Evolutionary conservation across 2,888 invertebrate species (phyloP), one percentile per base, ranked within the genome.

Genomic region (Catocala fraxini): DNA sequence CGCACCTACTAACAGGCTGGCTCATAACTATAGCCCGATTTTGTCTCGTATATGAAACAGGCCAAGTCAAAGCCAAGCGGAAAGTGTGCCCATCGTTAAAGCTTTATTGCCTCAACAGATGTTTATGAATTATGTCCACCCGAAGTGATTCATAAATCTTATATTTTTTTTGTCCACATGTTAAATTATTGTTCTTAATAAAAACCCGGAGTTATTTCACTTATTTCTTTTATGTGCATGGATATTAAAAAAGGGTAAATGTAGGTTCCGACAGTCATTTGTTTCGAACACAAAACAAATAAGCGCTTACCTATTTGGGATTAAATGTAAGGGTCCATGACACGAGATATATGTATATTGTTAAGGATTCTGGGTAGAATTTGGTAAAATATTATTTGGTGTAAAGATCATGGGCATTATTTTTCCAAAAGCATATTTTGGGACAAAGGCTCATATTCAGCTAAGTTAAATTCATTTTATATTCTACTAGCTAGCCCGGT

Each of bases 71-170:
- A 70, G 70, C 61, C 43, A 61, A 42, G 47, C 52, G 61, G 73
- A 74, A 80, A 83, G 76, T 79, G 81, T 80, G 80, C 70, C 73
- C 68, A 80, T 86, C 89, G 87, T 89, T 88, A 89, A 89, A 86
- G 77, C 80, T 89, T 89, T 89, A 89, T 84, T 82, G 80, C 82
- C 59, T 53, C 81, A 71, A 82, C 89, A 89, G 88, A 87, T 89
- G 89, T 87, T 87, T 87, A 86, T 85, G 87, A 88, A 89, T 86
- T 85, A 86, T 84, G 77, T 79, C 83, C 76, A 78, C 78, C 79
- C 81, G 79, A 78, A 83, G 79, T 79, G 77, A 83, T 84, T 82
- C 82, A 84, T 87, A 84, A 81, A 79, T 81, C 80, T 79, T 77
- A 68, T 77, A 68, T 85, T 81, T 82, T 77, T 81, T 79, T 71